Conservation (phyloP, 2,113 vertebrate genomes). For the Mugil cephalus region DNA sequence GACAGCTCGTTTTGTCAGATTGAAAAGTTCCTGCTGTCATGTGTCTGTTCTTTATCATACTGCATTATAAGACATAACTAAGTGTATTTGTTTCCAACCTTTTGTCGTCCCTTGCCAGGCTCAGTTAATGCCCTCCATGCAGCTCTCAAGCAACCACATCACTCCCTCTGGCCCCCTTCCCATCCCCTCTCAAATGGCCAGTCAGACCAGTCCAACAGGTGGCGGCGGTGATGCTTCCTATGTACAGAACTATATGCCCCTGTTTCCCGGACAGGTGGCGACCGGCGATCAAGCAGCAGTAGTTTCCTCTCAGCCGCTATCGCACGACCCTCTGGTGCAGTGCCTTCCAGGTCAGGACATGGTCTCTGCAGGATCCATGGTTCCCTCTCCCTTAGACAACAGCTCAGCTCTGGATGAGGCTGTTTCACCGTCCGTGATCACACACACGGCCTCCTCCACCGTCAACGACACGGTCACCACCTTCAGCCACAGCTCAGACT, state of each 20-base stretch:
- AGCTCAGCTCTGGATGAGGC: constrained; percentile 66
- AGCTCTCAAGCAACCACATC: constrained; percentile 83
- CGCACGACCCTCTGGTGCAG: constrained; percentile 56
- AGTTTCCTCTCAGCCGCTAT: constrained; percentile 40
- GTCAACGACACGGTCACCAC: constrained; percentile 84
- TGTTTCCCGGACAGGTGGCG: constrained; percentile 66
- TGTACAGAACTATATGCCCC: constrained; percentile 74
- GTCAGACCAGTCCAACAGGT: constrained; percentile 43
- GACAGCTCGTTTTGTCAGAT: background rate
- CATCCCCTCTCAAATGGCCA: constrained; percentile 57
- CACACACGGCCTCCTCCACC: constrained; percentile 88
- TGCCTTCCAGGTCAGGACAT: constrained; percentile 65
- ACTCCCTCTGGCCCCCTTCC: constrained; percentile 77
- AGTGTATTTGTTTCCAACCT: constrained; percentile 22
- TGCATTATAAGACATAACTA: background rate
- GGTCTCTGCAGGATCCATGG: constrained; percentile 47
- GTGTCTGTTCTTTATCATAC: background rate
- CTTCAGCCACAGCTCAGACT: constrained; percentile 87
- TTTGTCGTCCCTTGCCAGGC: constrained; percentile 77
- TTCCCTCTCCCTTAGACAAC: constrained; percentile 42
- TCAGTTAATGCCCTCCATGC: constrained; percentile 79
- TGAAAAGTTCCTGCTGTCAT: background rate
- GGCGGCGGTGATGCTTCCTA: constrained; percentile 41
- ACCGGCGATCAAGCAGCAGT: constrained; percentile 34
- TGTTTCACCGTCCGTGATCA: constrained; percentile 80